Evolutionary conservation across 2,797 vertebrate genomes (phyloP).

Genomic region (Pygocentrus nattereri): DNA sequence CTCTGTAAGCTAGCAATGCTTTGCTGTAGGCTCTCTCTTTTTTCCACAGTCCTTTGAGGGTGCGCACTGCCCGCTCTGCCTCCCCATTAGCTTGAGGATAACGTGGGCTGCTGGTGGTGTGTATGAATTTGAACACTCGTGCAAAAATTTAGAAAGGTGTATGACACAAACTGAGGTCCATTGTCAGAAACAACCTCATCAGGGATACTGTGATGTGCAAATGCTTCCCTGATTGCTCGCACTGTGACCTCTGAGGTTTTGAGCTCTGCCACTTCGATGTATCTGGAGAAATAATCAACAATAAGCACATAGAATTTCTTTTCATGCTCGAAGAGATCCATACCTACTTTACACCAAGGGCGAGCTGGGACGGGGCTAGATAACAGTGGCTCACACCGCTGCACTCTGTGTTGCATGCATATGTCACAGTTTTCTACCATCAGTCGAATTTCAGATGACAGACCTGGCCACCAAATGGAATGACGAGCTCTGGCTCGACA

Average conservation of each 20-base stretch:
- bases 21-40: not conserved
- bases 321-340: conserved; percentile 39
- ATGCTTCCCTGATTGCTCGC: not conserved
- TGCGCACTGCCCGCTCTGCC: conserved; percentile 2
- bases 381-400: not conserved
- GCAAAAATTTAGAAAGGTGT: conserved; percentile 18
- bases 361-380: not conserved
- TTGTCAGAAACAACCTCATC: conserved; percentile 36
- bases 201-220: conserved; percentile 12
- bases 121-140: not conserved
- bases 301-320: conserved; percentile 26
- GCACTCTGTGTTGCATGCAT: conserved; percentile 9
- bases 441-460: conserved; percentile 12
- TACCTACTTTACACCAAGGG: conserved; percentile 39
- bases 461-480: conserved; percentile 45
- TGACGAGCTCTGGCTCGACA: conserved; percentile 30
- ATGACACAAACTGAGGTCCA: conserved; percentile 18
- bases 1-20: conserved; percentile 20
- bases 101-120: conserved; percentile 27
- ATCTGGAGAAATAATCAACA: conserved; percentile 35
- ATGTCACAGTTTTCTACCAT: conserved; percentile 37
- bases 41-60: conserved; percentile 1
- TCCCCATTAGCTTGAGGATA: conserved; percentile 36
- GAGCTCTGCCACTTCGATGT: conserved; percentile 32
- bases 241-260: not conserved